Evolutionary conservation across 2,797 vertebrate species (phyloP), one percentile per base, ranked within the genome.

Genomic region (Rhadinocentrus ornatus): DNA sequence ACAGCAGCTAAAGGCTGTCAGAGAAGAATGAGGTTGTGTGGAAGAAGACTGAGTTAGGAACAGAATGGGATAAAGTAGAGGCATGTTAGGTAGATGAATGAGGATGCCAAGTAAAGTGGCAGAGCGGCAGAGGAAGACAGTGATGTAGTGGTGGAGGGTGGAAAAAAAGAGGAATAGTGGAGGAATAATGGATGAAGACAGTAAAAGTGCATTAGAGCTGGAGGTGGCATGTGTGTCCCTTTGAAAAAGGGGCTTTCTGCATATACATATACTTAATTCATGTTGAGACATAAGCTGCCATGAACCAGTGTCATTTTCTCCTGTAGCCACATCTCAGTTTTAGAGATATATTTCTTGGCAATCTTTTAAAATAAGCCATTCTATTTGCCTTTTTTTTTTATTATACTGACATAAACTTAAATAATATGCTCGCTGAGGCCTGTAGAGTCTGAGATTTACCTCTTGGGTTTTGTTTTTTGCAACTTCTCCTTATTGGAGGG

Each of bases 181-280:
- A 80, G 84, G 87, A 94, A 93, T 94, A 94, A 95, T 95, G 89
- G 91, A 94, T 94, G 91, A 94, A 91, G 90, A 95, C 94, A 94
- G 89, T 91, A 89, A 85, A 94, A 94, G 85, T 94, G 93, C 93
- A 94, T 95, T 95, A 94, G 89, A 86, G 87, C 80, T 79, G 83
- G 71, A 65, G 78, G 85, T 83, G 75, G 73, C 60, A 66, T 77
- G 80, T 69, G 60, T 68, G 77, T 81, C 39, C 75, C 58, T 72
- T 74, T 66, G 52, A 53, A 26, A 32, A 54, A 35, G 35, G 27
- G 39, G 16, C 39, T 41, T 59, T 69, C 67, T 78, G 66, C 72
- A 77, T 66, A 69, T 65, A 35, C 73, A 69, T 76, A 66, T 58
- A 62, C 79, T 81, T 60, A 64, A 77, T 75, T 80, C 48, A 62